Percentiles rank a stretch among this genome's conserved stretches.
phyloP scores from a whole-genome alignment of 2,113 vertebrate species.

The Sphyrna mokarran region DNA sequence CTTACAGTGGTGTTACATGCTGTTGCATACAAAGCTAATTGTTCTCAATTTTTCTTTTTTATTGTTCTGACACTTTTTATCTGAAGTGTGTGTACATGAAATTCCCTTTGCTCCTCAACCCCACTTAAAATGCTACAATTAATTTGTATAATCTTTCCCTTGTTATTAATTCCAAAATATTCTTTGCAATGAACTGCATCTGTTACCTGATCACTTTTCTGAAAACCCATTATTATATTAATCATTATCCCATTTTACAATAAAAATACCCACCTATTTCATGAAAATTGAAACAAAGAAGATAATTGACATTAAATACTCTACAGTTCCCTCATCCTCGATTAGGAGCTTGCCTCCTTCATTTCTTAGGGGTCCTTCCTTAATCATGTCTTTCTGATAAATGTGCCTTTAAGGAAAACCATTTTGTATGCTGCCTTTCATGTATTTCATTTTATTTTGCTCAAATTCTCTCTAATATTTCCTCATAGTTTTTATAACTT shows the following conservation, averaged over 20 bases:
- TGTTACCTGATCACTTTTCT: background rate
- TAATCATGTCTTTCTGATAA: background rate
- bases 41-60: background rate
- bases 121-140: background rate
- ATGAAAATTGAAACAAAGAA: background rate
- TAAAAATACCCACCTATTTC: background rate
- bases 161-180: background rate
- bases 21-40: too few relatives aligned
- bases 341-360: background rate
- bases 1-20: background rate
- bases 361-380: background rate
- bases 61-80: background rate
- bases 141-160: background rate
- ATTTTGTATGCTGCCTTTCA: background rate
- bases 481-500: background rate
- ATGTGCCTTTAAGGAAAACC: background rate
- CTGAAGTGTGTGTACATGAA: too few relatives aligned
- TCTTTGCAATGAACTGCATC: background rate
- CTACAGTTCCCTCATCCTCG: background rate
- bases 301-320: background rate
- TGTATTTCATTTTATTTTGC: background rate
- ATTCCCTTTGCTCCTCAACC: too few relatives aligned
- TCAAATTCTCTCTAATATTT: background rate
- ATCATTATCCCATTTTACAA: background rate
- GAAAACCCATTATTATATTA: background rate